Conservation (phyloP, 2,888 invertebrate genomes). For the Eremobia ochroleuca region DNA sequence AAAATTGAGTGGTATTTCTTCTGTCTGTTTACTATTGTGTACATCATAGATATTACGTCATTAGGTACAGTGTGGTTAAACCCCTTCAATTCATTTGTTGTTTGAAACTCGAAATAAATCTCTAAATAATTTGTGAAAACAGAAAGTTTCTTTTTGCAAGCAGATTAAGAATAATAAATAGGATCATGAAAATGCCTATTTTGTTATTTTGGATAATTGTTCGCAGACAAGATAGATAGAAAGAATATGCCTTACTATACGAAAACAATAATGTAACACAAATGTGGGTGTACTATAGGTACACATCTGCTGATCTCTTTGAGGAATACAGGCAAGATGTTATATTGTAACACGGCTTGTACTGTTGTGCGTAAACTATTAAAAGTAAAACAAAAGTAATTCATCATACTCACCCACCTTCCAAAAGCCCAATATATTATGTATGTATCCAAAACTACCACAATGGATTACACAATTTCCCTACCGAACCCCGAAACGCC, state of each 20-base stretch:
- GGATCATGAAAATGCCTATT: neutral
- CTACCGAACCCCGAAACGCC: slow-evolving; percentile 61
- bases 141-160: too few species aligned
- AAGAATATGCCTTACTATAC: too few species aligned
- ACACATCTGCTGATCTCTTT: neutral
- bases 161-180: neutral
- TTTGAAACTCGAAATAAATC: neutral
- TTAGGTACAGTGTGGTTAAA: neutral
- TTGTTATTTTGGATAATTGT: neutral
- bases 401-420: slow-evolving; percentile 35
- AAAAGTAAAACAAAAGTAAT: slow-evolving; percentile 43
- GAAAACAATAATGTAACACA: neutral
- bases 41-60: neutral
- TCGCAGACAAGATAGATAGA: neutral
- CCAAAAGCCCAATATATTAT: slow-evolving; percentile 49
- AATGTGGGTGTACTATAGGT: neutral
- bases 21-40: neutral
- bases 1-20: neutral
- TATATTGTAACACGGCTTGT: neutral
- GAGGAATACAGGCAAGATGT: neutral
- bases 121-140: too few species aligned
- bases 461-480: slow-evolving; percentile 61
- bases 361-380: slow-evolving; percentile 10
- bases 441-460: slow-evolving; percentile 54
- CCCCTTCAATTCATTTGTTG: neutral